Conservation (phyloP, 2,797 vertebrate species). For the Enteromius treurensis region DNA sequence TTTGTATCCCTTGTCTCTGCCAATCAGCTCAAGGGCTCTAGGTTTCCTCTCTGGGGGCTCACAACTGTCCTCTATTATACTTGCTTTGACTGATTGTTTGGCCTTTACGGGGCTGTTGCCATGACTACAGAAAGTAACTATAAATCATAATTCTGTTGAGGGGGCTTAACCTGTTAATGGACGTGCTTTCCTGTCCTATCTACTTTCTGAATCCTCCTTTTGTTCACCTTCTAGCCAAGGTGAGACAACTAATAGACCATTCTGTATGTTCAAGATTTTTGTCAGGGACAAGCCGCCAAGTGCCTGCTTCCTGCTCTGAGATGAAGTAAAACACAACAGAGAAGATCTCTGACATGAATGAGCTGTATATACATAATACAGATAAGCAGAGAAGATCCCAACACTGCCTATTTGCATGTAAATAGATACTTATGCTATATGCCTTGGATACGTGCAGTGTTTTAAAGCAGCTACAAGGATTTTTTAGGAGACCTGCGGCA, state of each 20-base stretch:
- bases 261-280: background rate
- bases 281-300: background rate
- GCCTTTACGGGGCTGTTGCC: slow-evolving; percentile 20
- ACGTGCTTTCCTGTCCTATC: slow-evolving; percentile 23
- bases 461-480: slow-evolving; percentile 56
- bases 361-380: slow-evolving; percentile 20
- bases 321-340: slow-evolving; percentile 5
- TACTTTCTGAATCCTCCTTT: background rate
- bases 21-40: slow-evolving; percentile 31
- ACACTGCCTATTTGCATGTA: slow-evolving; percentile 57
- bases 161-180: slow-evolving; percentile 42
- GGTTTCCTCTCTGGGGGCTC: slow-evolving; percentile 39
- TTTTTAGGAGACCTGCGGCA: slow-evolving; percentile 31
- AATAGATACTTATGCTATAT: slow-evolving; percentile 56
- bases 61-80: slow-evolving; percentile 37
- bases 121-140: slow-evolving; percentile 41
- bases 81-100: slow-evolving; percentile 32
- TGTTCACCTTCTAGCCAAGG: background rate
- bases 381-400: slow-evolving; percentile 54
- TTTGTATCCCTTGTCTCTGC: slow-evolving; percentile 28
- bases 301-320: background rate
- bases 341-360: slow-evolving; percentile 22
- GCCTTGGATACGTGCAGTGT: slow-evolving; percentile 45
- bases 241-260: background rate
- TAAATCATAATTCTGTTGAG: slow-evolving; percentile 7